Evolutionary conservation across 2,888 invertebrate genomes (phyloP).

Genomic region (Villa cingulata): DNA sequence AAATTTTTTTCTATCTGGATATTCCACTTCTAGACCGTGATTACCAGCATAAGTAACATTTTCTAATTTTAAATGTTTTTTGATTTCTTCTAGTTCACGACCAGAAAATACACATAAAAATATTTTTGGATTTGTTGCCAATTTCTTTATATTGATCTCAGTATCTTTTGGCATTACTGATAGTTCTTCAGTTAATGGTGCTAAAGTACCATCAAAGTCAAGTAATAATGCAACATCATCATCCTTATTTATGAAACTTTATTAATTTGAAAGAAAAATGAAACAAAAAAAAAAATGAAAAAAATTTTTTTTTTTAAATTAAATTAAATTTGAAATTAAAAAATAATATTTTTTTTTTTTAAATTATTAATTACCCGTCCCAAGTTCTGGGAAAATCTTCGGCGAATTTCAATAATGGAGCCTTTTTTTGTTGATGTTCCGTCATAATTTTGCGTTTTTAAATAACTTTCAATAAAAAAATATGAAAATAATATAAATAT

Average conservation of each 20-base stretch:
- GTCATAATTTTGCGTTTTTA: neutral
- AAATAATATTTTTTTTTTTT: too few species aligned
- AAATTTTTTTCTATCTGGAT: conserved; percentile 62
- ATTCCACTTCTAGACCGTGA: conserved; percentile 60
- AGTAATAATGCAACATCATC: conserved; percentile 55
- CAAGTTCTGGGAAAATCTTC: conserved; percentile 33
- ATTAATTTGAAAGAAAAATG: conserved; percentile 1
- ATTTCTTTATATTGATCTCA: conserved; percentile 51
- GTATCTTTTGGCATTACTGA: conserved; percentile 53
- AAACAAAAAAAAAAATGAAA: neutral
- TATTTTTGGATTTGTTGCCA: conserved; percentile 55
- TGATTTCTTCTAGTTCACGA: conserved; percentile 57
- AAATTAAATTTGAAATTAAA: neutral
- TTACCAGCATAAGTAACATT: conserved; percentile 61
- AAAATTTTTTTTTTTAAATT: neutral
- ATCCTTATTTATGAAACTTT: conserved; percentile 42
- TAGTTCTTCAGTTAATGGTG: conserved; percentile 55
- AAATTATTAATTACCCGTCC: conserved; percentile 28
- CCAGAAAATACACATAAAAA: conserved; percentile 62
- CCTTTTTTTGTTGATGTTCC: conserved; percentile 27
- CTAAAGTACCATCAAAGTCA: conserved; percentile 65
- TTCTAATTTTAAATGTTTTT: conserved; percentile 46
- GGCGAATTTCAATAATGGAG: conserved; percentile 32
- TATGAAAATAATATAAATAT: too few species aligned
- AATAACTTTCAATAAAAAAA: too few species aligned